A percentile compares a stretch with the other conserved stretches of the same genome.
Conservation (phyloP, 2,888 invertebrate species). For the Drosophila tanythrix region DNA sequence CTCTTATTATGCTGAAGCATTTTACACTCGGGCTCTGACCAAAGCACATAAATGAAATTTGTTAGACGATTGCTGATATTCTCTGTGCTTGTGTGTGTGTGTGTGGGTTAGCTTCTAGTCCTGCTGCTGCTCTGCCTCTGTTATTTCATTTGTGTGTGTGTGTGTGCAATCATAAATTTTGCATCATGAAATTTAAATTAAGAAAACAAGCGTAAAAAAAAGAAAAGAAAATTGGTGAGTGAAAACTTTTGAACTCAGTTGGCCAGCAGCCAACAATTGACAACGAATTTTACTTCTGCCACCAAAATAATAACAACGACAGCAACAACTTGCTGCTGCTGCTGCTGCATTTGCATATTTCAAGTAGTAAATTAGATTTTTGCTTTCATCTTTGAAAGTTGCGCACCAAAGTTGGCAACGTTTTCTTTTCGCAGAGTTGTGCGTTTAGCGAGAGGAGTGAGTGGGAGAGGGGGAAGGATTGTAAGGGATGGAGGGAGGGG, state of each 20-base stretch:
- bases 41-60: constrained; percentile 47
- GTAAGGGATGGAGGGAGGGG: background rate
- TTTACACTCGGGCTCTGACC: constrained; percentile 46
- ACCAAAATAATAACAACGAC: constrained; percentile 23
- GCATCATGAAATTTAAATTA: constrained; percentile 64
- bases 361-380: constrained; percentile 58
- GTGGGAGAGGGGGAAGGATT: background rate
- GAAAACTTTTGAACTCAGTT: constrained; percentile 46
- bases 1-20: constrained; percentile 14
- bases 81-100: background rate
- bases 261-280: constrained; percentile 60
- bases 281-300: constrained; percentile 46
- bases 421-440: constrained; percentile 1
- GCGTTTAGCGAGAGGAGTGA: background rate
- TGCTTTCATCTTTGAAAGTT: constrained; percentile 53
- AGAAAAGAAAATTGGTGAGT: constrained; percentile 10
- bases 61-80: constrained; percentile 9
- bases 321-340: constrained; percentile 7
- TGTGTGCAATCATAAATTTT: constrained; percentile 54
- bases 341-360: constrained; percentile 60
- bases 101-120: background rate
- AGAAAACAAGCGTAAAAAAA: constrained; percentile 43
- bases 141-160: constrained; percentile 19
- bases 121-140: background rate
- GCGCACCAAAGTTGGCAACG: constrained; percentile 33